Evolutionary conservation across 2,797 vertebrate species (phyloP), one percentile per base, ranked within the genome.

Genomic region (Sandelia bainsii): DNA sequence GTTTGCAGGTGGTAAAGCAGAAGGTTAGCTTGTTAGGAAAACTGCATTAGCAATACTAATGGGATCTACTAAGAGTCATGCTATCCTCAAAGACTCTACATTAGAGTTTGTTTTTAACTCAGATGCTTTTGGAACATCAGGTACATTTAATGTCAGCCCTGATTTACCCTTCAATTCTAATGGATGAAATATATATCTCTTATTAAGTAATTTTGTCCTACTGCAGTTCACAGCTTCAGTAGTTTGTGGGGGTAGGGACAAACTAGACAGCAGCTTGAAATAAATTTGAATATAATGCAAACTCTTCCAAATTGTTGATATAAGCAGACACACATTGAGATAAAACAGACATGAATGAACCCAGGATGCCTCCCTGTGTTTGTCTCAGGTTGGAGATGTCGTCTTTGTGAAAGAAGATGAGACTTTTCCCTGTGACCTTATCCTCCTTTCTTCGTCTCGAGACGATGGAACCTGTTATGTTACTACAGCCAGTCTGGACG

Each of bases 401-500:
- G 96, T 99, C 60, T 92, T 95, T 70, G 95, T 99, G 61, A 98
- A 96, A 87, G 97, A 98, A 81, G 86, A 99, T 12, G 97, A 99
- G 92, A 95, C 94, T 17, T 99, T 99, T 77, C 97, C 98, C 20
- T 98, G 98, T 74, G 98, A 99, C 86, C 91, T 99, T 84, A 95
- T 99, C 91, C 94, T 99, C 72, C 95, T 99, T 0, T 97, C 97
- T 2, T 94, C 97, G 23, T 98, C 95, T 69, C 94, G 96, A 64
- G 95, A 92, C 16, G 97, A 99, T 1, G 98, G 98, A 17, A 98
- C 96, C 0, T 99, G 98, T 89, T 98, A 94, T 12, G 97, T 99
- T 64, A 99, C 98, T 0, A 99, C 98, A 2, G 96, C 98, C 89
- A 98, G 98, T 84, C 89, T 99, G 87, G 98, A 99, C 2, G 98